Percentiles rank a stretch among this genome's conserved stretches.
Conservation (phyloP, 2,888 invertebrate species). For the Harpalus rubripes region DNA sequence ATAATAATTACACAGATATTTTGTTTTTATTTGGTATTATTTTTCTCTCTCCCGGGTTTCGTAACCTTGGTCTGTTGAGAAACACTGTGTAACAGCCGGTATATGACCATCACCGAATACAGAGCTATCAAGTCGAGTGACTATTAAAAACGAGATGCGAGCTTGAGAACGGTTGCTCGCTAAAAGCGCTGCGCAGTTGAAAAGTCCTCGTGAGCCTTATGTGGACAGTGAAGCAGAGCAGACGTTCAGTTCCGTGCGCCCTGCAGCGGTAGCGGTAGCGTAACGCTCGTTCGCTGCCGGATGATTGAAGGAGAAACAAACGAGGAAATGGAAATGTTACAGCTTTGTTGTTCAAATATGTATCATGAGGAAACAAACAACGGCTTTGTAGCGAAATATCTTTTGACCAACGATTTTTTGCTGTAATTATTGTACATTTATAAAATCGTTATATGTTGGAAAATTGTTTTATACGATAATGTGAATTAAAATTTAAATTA, state of each 20-base stretch:
- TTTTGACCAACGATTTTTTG: not conserved
- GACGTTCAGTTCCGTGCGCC: not conserved
- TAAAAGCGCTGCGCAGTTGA: constrained; percentile 38
- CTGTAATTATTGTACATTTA: not conserved
- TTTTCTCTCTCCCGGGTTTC: not conserved
- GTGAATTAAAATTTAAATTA: no score
- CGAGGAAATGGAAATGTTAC: constrained; percentile 43
- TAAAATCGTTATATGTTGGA: no score
- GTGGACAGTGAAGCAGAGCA: not conserved
- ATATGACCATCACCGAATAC: constrained; percentile 9
- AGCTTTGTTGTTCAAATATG: constrained; percentile 38
- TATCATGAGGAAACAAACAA: constrained; percentile 18
- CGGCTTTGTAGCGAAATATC: constrained; percentile 4
- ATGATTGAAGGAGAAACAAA: constrained; percentile 29
- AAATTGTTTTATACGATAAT: no score
- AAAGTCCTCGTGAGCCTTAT: constrained; percentile 30
- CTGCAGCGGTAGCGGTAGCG: not conserved
- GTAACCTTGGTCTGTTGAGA: not conserved
- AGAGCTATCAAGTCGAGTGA: constrained; percentile 48
- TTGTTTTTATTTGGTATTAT: not conserved
- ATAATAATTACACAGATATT: no score
- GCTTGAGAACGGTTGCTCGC: constrained; percentile 20
- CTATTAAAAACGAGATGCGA: constrained; percentile 38
- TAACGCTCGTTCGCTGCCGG: not conserved
- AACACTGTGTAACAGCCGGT: not conserved